Conservation (phyloP, 2,888 invertebrate genomes). For the Heterodera filipjevi region DNA sequence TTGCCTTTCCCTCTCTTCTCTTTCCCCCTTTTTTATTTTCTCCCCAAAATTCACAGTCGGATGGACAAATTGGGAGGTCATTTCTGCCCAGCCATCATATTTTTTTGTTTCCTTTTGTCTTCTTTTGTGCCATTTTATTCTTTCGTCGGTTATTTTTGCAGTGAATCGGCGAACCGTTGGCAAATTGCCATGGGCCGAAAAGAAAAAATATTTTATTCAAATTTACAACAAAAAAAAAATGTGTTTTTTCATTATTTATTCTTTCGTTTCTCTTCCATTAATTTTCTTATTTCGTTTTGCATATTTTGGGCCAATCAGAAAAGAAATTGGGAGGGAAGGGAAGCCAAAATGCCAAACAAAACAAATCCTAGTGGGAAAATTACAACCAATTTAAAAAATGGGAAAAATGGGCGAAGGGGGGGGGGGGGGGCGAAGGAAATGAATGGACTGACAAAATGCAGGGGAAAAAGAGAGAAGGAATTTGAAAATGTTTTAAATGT, state of each 20-base stretch:
- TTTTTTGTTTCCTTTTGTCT: background rate
- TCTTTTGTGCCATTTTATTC: background rate
- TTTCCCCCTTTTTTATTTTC: too few species aligned
- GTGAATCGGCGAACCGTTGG: background rate
- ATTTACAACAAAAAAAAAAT: background rate
- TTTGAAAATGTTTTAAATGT: background rate
- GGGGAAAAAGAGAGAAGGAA: background rate
- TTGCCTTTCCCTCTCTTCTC: too few species aligned
- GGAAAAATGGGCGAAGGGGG: background rate
- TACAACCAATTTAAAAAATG: background rate
- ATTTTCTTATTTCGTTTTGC: background rate
- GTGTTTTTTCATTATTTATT: background rate
- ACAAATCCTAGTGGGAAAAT: background rate
- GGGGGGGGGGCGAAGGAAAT: background rate
- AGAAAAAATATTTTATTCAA: background rate
- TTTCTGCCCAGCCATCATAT: background rate
- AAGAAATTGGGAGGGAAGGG: background rate
- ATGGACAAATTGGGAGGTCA: background rate
- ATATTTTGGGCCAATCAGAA: background rate
- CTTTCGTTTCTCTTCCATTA: background rate
- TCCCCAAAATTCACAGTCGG: constrained; percentile 2
- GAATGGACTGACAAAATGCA: background rate
- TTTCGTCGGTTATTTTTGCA: background rate
- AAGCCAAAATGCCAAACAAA: background rate
- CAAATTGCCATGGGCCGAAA: background rate